Percentiles rank a stretch among this genome's conserved stretches.
These are phyloP conservation scores for Diachasma alloeum DNA, from an alignment of 1,140 invertebrate genomes.

Conservation along the genomic window DNA sequence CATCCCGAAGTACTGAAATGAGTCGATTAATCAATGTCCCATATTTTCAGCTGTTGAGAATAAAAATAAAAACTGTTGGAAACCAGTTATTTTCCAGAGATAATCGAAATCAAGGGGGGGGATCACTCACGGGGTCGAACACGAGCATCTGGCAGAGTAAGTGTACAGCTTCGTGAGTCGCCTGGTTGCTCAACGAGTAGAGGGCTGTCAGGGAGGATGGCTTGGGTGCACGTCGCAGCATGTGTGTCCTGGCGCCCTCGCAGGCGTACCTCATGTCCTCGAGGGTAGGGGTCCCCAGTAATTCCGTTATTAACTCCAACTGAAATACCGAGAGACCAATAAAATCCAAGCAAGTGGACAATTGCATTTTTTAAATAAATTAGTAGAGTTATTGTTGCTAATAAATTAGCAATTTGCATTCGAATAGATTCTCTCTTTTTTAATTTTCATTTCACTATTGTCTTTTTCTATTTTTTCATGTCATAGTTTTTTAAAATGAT, in stretches of 20 bases:
- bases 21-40: too few relatives aligned
- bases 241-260: constrained; percentile 93
- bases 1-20: too few relatives aligned
- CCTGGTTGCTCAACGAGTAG: constrained; percentile 90
- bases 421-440: too few relatives aligned
- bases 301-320: constrained; percentile 96
- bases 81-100: neutral
- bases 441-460: too few relatives aligned
- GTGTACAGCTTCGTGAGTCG: constrained; percentile 97
- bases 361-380: neutral
- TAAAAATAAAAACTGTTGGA: neutral
- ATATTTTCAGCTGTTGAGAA: too few relatives aligned
- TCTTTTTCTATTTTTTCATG: too few relatives aligned
- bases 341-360: neutral
- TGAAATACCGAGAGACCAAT: constrained; percentile 61
- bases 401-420: too few relatives aligned
- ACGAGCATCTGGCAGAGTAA: constrained; percentile 97
- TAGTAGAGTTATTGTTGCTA: too few relatives aligned
- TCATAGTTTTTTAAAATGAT: too few relatives aligned
- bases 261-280: constrained; percentile 97
- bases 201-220: constrained; percentile 88
- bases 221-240: constrained; percentile 88
- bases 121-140: constrained; percentile 90
- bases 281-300: constrained; percentile 94
- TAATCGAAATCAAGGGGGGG: neutral